Evolutionary conservation across 2,797 vertebrate genomes (phyloP).

Genomic region (Sebastes flavidus): DNA sequence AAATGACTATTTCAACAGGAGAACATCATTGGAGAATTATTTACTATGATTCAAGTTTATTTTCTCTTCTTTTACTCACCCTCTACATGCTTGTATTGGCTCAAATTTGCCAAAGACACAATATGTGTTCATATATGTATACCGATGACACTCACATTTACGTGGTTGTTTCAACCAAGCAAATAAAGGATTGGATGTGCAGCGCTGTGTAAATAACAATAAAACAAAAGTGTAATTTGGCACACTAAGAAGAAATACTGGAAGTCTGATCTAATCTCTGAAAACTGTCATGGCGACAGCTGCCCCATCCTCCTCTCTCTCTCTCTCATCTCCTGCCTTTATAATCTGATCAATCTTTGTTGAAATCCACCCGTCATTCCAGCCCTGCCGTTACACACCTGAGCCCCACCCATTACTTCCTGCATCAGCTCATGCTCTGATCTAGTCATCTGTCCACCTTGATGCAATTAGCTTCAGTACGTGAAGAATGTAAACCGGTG

Average conservation of each 20-base stretch:
- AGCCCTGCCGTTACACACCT: constrained; percentile 11
- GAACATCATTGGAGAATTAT: not conserved
- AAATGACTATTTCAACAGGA: not conserved
- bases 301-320: not conserved
- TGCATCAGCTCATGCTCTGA: not conserved
- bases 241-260: not conserved
- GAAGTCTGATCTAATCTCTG: not conserved
- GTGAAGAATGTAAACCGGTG: not conserved
- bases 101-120: not conserved
- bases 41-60: not conserved
- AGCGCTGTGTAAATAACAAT: not conserved
- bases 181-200: not conserved
- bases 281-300: not conserved
- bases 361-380: not conserved
- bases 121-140: not conserved
- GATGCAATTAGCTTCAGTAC: not conserved
- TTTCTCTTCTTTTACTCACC: not conserved
- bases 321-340: not conserved
- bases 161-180: not conserved
- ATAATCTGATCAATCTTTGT: constrained; percentile 14
- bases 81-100: not conserved
- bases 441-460: not conserved
- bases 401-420: not conserved
- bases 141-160: not conserved
- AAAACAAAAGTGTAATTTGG: not conserved